A percentile compares a stretch with the other conserved stretches of the same genome.
phyloP scores from a whole-genome alignment of 2,113 vertebrate genomes.

The Ptyas mucosa region DNA sequence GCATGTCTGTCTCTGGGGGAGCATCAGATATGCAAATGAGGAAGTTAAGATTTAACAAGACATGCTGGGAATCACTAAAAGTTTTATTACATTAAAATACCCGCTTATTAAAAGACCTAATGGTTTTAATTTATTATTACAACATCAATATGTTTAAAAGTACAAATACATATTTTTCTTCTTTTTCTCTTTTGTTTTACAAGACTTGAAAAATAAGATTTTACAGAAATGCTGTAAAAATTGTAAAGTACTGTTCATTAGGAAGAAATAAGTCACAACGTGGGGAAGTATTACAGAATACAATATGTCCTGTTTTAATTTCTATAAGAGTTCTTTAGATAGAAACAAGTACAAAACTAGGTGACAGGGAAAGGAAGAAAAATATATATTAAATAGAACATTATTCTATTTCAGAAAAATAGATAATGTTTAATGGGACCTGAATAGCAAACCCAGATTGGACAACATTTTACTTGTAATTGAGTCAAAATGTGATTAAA shows the following conservation, averaged over 20 bases:
- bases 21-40: slow-evolving; percentile 80
- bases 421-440: not conserved
- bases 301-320: not conserved
- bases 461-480: not conserved
- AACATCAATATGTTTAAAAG: slow-evolving; percentile 64
- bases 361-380: not conserved
- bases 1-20: slow-evolving; percentile 74
- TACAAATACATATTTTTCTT: slow-evolving; percentile 51
- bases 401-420: not conserved
- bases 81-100: slow-evolving; percentile 72
- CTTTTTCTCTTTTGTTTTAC: slow-evolving; percentile 26
- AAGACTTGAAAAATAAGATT: slow-evolving; percentile 50
- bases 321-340: slow-evolving; percentile 11
- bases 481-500: slow-evolving; percentile 25
- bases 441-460: not conserved
- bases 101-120: slow-evolving; percentile 58
- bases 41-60: slow-evolving; percentile 72
- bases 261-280: not conserved
- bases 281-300: not conserved
- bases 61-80: slow-evolving; percentile 70
- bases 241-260: slow-evolving; percentile 25
- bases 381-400: slow-evolving; percentile 1
- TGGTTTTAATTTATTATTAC: slow-evolving; percentile 54
- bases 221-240: slow-evolving; percentile 36
- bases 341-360: not conserved